A percentile compares a stretch with the other conserved stretches of the same genome.
Evolutionary conservation across 2,888 invertebrate species (phyloP).

Genomic region (Hypena proboscidalis): DNA sequence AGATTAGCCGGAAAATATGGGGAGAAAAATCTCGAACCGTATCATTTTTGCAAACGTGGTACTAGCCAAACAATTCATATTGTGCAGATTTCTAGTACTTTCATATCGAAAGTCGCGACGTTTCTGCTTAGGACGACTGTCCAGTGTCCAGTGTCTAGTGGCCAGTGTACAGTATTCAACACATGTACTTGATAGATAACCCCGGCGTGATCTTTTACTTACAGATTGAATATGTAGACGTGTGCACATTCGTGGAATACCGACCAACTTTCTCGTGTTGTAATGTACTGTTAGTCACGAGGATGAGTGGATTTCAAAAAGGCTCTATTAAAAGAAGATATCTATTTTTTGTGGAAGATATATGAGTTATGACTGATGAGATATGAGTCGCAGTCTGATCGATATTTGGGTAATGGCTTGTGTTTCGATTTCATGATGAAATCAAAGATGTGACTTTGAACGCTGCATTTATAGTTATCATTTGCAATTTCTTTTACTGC

Average conservation of each 20-base stretch:
- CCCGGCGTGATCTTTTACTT: conserved; percentile 47
- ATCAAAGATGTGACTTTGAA: too few relatives aligned
- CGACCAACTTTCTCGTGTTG: conserved; percentile 32
- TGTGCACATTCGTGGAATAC: conserved; percentile 35
- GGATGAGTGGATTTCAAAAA: too few relatives aligned
- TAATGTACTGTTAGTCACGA: conserved; percentile 13
- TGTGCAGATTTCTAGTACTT: conserved; percentile 11
- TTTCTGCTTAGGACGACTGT: conserved; percentile 8
- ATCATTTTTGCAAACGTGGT: background rate
- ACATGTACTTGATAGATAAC: conserved; percentile 41
- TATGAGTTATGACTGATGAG: too few relatives aligned
- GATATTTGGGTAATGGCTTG: too few relatives aligned
- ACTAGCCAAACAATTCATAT: conserved; percentile 1
- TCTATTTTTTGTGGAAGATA: too few relatives aligned
- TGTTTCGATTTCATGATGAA: too few relatives aligned
- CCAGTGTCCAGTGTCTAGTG: conserved; percentile 7
- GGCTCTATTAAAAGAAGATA: too few relatives aligned
- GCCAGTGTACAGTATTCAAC: conserved; percentile 24
- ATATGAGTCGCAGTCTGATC: too few relatives aligned
- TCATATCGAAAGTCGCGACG: conserved; percentile 16
- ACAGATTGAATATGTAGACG: conserved; percentile 46
- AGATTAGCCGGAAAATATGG: background rate
- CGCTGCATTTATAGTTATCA: too few relatives aligned
- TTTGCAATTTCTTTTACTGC: too few relatives aligned
- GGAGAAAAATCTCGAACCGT: background rate